Evolutionary conservation across 2,113 vertebrate species (phyloP), one percentile per base, ranked within the genome.

Genomic region (Bos indicus): DNA sequence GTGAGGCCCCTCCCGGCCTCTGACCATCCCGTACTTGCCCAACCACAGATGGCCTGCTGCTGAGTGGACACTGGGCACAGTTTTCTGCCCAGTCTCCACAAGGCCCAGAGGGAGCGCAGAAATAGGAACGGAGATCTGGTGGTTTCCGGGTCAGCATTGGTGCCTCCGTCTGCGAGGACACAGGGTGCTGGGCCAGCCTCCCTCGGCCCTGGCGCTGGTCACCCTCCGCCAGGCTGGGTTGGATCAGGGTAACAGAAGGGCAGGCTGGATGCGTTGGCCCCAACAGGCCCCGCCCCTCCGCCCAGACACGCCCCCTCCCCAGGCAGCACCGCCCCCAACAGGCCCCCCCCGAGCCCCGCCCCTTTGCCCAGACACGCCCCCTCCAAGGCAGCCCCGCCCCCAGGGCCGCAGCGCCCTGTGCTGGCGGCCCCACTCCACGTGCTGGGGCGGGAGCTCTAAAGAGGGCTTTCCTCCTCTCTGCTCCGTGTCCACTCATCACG

Each of bases 401-500:
- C 33, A 5, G 28, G 15, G 64, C 43, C 86, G 19, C 16, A 4
- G 87, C 2, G 6, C 13, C 9, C 64, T 6, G n/a, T 3, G n/a
- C 64, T 11, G 64, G n/a, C n/a, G 19, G 17, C 64, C 33, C 64
- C 16, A 2, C 33, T 36, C 16, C 64, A 12, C 19, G 9, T 2
- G 4, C 19, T 23, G 19, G 40, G 23, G 4, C 13, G 23, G 54
- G 1, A 43, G 36, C n/a, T 40, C 4, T 23, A 36, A 71, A 36
- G 19, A 10, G 9, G 17, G 19, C 33, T 9, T 71, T 30, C 43
- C 19, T 8, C 25, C 43, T 46, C 16, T 1, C 46, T 17, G 15
- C 14, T 1, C 54, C 21, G 36, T 3, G 56, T 48, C 19, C 12
- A 0, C 54, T 59, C 30, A 0, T 30, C n/a, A 4, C 5, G 1